Base-by-base conservation (phyloP, 2,888 invertebrate species). In the Cryptocephalus moraei region DNA sequence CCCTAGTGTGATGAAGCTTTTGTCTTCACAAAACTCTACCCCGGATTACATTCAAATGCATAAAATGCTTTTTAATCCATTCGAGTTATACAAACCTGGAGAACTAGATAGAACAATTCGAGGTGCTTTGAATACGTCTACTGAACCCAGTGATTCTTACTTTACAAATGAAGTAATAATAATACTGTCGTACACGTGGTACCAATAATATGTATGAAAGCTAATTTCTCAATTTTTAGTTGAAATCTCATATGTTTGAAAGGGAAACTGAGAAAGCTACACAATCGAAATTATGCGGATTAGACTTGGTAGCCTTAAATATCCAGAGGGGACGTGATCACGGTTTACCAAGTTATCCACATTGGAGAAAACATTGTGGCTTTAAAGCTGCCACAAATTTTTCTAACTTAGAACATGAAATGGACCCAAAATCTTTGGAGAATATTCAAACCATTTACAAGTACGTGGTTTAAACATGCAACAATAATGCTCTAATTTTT, bases 271-370 rank as follows among this genome's bases (percentile, higher is more conserved):
- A 58, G 33, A 49, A 54, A 41, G 47, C 49, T 13, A 51, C 46
- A 9, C 49, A 53, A 9, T 44, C 47, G 39, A 67, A 74, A 1
- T 72, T 79, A 0, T 85, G 83, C 56, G 91, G 91, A 1, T 73
- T 91, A 47, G 92, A 93, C 73, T 73, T 92, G 61, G 88, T 91
- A 0, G 86, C 91, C 0, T 73, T 91, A 51, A 91, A 92, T 69
- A 88, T 93, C 59, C 91, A 93, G 69, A 78, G 91, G 33, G 91
- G 91, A 0, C 72, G 92, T 1, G 92, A 93, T 73, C 91, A 92
- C 66, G 92, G 91, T 0, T 72, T 93, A 47, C 85, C 88, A 0
- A 72, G 84, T 0, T 93, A 92, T 69, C 78, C 81, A 0, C 75
- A 75, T 33, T 92, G 87, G 83, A 73, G 91, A 43, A 75, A 81